Conservation (phyloP, 37 sponge, comb jelly and placozoan species). For the Petrosia ficiformis region DNA sequence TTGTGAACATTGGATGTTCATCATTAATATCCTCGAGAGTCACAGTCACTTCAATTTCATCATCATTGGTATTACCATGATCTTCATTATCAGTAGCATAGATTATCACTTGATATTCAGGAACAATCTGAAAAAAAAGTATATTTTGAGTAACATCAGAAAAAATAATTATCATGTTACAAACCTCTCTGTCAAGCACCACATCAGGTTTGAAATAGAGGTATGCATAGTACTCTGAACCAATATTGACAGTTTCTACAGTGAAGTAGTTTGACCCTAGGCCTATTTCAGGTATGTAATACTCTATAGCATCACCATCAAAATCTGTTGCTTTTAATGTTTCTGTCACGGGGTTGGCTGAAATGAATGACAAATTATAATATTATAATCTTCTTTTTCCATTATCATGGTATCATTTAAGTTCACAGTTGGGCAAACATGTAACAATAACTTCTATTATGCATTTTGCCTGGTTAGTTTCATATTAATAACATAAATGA, state of each 20-base stretch:
- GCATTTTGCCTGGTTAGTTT: no score
- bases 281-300: neutral
- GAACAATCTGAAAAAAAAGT: neutral
- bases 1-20: slow-evolving; percentile 19
- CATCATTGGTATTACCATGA: slow-evolving; percentile 13
- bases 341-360: no score
- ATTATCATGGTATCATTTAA: no score
- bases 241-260: neutral
- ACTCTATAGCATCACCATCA: slow-evolving; percentile 14
- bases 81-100: slow-evolving; percentile 6
- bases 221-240: neutral
- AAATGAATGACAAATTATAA: no score
- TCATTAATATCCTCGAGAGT: slow-evolving; percentile 48
- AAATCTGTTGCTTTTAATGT: slow-evolving; percentile 6
- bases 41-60: slow-evolving; percentile 1
- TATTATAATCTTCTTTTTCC: no score
- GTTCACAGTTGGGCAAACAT: no score
- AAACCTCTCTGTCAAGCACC: slow-evolving; percentile 52
- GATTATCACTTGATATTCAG: slow-evolving; percentile 1
- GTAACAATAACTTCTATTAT: no score
- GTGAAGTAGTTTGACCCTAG: slow-evolving; percentile 13
- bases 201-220: slow-evolving; percentile 3
- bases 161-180: neutral
- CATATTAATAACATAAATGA: no score
- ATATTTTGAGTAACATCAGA: neutral